Evolutionary conservation across 2,113 vertebrate species (phyloP), one percentile per base, ranked within the genome.

Genomic region (Anthoscopus minutus): DNA sequence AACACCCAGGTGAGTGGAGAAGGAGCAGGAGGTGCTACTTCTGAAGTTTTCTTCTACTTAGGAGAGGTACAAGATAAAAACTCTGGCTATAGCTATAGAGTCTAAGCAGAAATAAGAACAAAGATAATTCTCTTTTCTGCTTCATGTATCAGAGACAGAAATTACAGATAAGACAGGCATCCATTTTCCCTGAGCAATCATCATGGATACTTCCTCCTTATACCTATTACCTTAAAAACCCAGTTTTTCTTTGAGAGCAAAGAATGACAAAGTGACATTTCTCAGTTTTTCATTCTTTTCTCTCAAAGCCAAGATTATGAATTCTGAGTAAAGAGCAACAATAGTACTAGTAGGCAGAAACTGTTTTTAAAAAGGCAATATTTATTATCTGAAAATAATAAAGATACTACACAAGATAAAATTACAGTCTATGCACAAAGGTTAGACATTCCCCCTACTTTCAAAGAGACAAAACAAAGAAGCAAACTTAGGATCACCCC

Each of bases 351-450:
- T 5, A 92, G 51, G 23, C 62, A 90, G 9, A 83, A 30, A 73
- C 7, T 14, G 7, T 11, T 92, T 94, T 86, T 53, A 2, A 82
- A 86, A 88, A 58, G 7, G n/a, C 33, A 73, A 7, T 7, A 22
- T 95, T 96, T 95, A 96, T 95, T 96, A 51, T 65, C 12, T 86
- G 16, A 38, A 44, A 25, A 65, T 44, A 65, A 65, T 30, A 65
- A 79, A 40, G 30, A 42, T 24, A 45, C 7, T 38, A 20, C 9
- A 81, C 19, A 88, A 88, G 11, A 72, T 44, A 69, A 76, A 92
- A 82, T 24, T 9, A 24, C 18, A 54, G 20, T 47, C 21, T 25
- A 18, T 1, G 1, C 3, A 38, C 30, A 70, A 56, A 67, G 21
- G 7, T 56, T 51, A 56, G n/a, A 84, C 8, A 10, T 12, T 20